phyloP scores from a whole-genome alignment of 2,888 invertebrate genomes.

The Dorcus hopei region DNA sequence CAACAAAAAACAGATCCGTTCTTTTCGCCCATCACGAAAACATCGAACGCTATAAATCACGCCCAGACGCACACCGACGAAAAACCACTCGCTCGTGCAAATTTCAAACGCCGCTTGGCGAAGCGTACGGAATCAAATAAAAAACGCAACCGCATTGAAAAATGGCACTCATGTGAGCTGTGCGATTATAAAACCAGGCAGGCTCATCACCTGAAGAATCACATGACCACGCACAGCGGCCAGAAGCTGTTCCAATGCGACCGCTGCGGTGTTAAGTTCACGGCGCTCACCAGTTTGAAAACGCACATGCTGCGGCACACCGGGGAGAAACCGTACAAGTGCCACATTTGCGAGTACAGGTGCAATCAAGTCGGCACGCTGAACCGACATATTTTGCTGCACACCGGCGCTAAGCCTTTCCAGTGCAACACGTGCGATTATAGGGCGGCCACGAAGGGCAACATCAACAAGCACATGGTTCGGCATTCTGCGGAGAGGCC shows the following conservation, averaged over 20 bases:
- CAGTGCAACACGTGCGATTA: slow-evolving; percentile 6
- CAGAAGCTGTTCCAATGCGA: slow-evolving; percentile 51
- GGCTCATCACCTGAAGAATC: background rate
- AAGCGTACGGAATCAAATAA: too few relatives aligned
- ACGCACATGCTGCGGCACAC: slow-evolving; percentile 53
- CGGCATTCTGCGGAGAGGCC: slow-evolving; percentile 4
- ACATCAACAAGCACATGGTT: slow-evolving; percentile 2
- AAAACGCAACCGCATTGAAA: too few relatives aligned
- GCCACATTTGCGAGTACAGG: slow-evolving; percentile 33
- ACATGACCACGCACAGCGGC: too few relatives aligned
- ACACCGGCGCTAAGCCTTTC: slow-evolving; percentile 12
- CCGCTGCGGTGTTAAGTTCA: slow-evolving; percentile 53
- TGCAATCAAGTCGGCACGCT: slow-evolving; percentile 11
- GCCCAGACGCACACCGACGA: too few relatives aligned
- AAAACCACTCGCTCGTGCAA: too few relatives aligned
- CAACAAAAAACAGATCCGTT: too few relatives aligned
- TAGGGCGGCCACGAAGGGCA: slow-evolving; percentile 3
- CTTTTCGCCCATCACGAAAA: too few relatives aligned
- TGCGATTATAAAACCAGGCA: background rate
- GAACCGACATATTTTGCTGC: slow-evolving; percentile 2
- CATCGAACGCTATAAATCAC: too few relatives aligned
- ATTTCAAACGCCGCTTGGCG: too few relatives aligned
- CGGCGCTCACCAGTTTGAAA: slow-evolving; percentile 50
- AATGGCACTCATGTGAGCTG: background rate
- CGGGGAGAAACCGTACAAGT: slow-evolving; percentile 50